Conservation (phyloP, 2,113 vertebrate species). For the Callaeas wilsoni region DNA sequence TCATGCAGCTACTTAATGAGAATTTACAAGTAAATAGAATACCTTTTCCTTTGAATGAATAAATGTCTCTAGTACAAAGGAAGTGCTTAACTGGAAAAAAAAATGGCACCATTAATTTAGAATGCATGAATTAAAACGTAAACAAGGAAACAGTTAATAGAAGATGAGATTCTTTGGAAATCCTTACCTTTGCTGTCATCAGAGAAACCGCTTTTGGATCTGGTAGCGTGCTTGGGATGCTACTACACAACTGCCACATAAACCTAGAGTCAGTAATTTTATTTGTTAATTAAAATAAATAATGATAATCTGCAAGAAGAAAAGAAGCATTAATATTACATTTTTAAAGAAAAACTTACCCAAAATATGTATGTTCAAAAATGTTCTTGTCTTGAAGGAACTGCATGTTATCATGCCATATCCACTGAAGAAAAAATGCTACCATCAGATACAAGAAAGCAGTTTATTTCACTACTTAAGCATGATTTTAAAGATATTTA, state of each 20-base stretch:
- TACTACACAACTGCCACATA: constrained; percentile 99
- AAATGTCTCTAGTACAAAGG: constrained; percentile 97
- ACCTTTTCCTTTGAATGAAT: constrained; percentile 99
- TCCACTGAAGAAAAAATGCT: constrained; percentile 86
- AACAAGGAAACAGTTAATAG: not conserved
- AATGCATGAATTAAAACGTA: not conserved
- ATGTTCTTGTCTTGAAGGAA: constrained; percentile 99
- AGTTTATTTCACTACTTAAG: constrained; percentile 54
- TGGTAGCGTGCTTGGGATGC: constrained; percentile 95
- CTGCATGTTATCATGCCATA: constrained; percentile 99
- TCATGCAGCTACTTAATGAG: constrained; percentile 28
- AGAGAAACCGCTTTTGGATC: constrained; percentile 96
- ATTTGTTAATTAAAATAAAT: constrained; percentile 54
- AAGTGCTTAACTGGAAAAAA: constrained; percentile 90
- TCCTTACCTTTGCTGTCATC: constrained; percentile 95
- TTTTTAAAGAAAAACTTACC: constrained; percentile 78
- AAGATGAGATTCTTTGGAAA: not conserved
- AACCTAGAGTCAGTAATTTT: constrained; percentile 80
- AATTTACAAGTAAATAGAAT: constrained; percentile 43
- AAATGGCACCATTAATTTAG: constrained; percentile 44
- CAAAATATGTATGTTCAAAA: constrained; percentile 99
- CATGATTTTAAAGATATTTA: not conserved
- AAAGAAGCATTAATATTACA: constrained; percentile 41
- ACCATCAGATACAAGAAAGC: constrained; percentile 63
- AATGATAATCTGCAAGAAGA: constrained; percentile 37